Percentiles rank a stretch among this genome's conserved stretches.
Evolutionary conservation across 2,888 invertebrate genomes (phyloP).

Genomic region (Acanthosepion pharaonis): DNA sequence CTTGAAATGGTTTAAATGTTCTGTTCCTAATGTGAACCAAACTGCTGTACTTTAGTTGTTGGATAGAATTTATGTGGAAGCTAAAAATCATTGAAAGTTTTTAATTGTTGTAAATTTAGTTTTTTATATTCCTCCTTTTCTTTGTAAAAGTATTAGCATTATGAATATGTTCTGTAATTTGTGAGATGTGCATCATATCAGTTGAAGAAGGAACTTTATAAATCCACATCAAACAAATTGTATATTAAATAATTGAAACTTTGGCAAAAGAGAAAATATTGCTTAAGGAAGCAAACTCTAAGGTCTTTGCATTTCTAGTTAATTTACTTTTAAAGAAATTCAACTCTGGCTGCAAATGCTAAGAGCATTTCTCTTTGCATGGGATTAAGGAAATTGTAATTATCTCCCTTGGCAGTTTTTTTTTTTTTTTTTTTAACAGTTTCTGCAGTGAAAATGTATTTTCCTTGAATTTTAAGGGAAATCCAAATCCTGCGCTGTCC

Average conservation of each 20-base stretch:
- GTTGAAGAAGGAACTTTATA: not conserved
- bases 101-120: slow-evolving; percentile 6
- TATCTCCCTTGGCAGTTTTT: no score
- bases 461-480: no score
- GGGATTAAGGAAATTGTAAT: no score
- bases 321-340: no score
- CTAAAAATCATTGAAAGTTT: not conserved
- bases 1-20: not conserved
- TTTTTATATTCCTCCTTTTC: not conserved
- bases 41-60: not conserved
- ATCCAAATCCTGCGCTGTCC: no score
- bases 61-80: not conserved
- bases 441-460: no score
- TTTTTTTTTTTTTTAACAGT: no score
- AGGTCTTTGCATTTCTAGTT: not conserved
- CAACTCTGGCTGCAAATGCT: no score
- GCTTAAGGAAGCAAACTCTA: not conserved
- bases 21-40: not conserved
- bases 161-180: not conserved
- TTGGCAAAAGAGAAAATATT: not conserved
- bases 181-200: no score
- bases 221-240: not conserved
- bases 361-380: no score
- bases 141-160: not conserved
- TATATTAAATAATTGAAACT: not conserved